Evolutionary conservation across 2,888 invertebrate genomes (phyloP), one percentile per base, ranked within the genome.

Genomic region (Trachelus stipa): DNA sequence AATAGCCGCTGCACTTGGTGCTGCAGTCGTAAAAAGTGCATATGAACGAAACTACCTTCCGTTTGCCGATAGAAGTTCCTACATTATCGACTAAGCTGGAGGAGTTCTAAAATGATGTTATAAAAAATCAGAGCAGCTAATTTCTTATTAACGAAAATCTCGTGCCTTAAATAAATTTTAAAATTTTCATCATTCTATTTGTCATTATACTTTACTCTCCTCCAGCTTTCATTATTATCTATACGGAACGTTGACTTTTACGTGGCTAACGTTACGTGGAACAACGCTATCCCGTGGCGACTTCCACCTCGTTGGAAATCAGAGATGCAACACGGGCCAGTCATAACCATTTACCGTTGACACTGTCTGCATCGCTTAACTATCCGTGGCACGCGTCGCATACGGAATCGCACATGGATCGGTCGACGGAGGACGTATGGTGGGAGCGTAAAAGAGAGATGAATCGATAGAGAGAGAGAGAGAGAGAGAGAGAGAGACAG

Each of bases 301-400:
- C 71, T 71, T 71, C 71, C 71, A 71, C 85, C 82, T 83, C 81
- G 84, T 56, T 56, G 56, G 84, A 85, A 87, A 90, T 90, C 85
- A 87, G 81, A 85, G 87, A 89, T 89, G 88, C 89, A 86, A 85
- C 83, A 83, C 84, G 84, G 83, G 79, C 85, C 81, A 84, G 87
- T 89, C 88, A 89, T 89, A 89, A 88, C 85, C 87, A 87, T 89
- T 88, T 87, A 89, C 87, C 85, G 89, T 87, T 87, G 84, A 86
- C 88, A 86, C 85, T 79, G 88, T 87, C 87, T 88, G 88, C 87
- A 88, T 90, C 85, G 86, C 84, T 85, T 82, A 86, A 86, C 76
- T 83, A 83, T 85, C 84, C 81, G 79, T 83, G 78, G 82, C 87
- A 84, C 83, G 83, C 79, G 81, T 76, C 78, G 88, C 87, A 88